Evolutionary conservation across 2,888 invertebrate genomes (phyloP), one percentile per base, ranked within the genome.

Genomic region (Acleris sparsana): DNA sequence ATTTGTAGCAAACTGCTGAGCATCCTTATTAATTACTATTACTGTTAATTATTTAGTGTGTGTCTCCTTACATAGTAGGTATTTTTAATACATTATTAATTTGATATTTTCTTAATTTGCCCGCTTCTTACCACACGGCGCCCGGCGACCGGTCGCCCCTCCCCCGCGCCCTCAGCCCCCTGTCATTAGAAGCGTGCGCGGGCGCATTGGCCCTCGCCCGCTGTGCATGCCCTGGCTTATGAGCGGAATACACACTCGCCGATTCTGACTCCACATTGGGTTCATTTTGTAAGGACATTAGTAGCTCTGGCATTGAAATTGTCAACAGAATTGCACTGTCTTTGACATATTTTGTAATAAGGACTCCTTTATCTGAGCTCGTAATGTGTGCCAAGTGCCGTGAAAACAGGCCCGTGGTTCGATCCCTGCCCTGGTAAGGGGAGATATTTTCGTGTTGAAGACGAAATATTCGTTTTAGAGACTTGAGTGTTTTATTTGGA

Each of bases 151-250:
- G 89, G 89, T 87, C 80, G 77, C 78, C 74, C 82, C 75, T 77
- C 75, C 78, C 81, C 78, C 79, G 68, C 78, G 66, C 72, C 73
- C 71, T 71, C 69, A 69, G 74, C 73, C 74, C 83, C 80, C 84
- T 83, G 87, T 87, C 88, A 89, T 92, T 92, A 92, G 92, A 89
- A 88, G 89, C 75, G 75, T 75, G 79, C 90, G 89, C 90, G 85
- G 83, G 89, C 91, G 90, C 91, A 90, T 86, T 89, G 91, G 89
- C 91, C 90, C 88, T 85, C 85, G 75, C 78, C 65, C 57, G 57
- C 57, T 57, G 71, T 73, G 82, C 82, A 79, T 76, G 82, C 81
- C 76, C 77, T 80, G 77, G 77, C 82, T 77, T 75, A 76, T 75
- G 76, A 79, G 78, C 81, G 76, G 78, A 75, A 79, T 82, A 79